Evolutionary conservation across 2,888 invertebrate species (phyloP), one percentile per base, ranked within the genome.

Genomic region (Orchestes rusci): DNA sequence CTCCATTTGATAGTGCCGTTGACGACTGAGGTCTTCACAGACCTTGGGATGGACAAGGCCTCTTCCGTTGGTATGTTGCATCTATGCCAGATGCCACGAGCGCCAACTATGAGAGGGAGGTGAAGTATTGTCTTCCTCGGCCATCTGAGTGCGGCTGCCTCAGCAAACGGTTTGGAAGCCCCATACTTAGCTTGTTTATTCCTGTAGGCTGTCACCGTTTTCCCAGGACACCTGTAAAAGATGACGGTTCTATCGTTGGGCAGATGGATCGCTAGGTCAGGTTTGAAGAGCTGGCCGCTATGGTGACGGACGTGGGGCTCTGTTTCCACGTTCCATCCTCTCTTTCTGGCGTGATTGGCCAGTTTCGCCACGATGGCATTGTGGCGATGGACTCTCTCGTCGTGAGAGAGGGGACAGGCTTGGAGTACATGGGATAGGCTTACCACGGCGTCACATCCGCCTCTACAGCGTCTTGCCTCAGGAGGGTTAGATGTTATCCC

Each of bases 401-500:
- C 7, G 13, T 31, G 31, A 5, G 31, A 10, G 12, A 12, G 5
- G 8, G 8, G 31, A 31, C 31, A 31, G 5, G 8, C 13, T 12
- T 31, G 31, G 7, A 31, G 12, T 5, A 31, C 31, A 12, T 31
- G 31, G 12, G 5, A 10, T 7, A 31, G 8, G 23, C 7, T 7
- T 23, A 7, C 23, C 7, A 23, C 23, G 7, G 5, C 10, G 23
- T 10, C 10, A 23, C 60, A 60, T 2, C 59, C 58, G 0, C 41
- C 53, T 23, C 58, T 19, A 36, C 59, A 61, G 4, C 12, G 5
- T 19, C 31, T 2, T n/a, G 16, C 31, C 20, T 40, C 45, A 3
- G 52, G 48, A 4, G 59, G 61, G 39, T 60, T 60, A 1, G 58
- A 59, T 23, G 57, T 56, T 4, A 60, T 55, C 1, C 58, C 59